Base-by-base conservation (phyloP, 2,113 vertebrate species). In the Hipposideros armiger region DNA sequence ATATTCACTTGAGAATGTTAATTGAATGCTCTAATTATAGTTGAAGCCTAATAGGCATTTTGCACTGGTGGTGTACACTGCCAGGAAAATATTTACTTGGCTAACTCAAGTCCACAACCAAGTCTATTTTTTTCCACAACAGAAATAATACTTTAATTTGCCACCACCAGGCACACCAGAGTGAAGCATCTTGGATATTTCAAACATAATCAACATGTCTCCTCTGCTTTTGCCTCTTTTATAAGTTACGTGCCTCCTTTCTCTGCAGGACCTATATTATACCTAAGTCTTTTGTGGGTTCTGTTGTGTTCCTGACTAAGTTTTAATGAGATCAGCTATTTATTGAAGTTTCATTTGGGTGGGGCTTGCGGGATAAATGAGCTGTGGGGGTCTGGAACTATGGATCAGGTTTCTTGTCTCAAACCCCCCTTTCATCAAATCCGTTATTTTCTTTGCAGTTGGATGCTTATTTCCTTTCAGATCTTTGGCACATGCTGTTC, bases 31-130 rank as follows among this genome's bases (percentile, higher is more conserved):
- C 88, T 97, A 97, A 98, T 97, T 97, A 97, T 76, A 97, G 97
- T 77, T 70, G 72, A 89, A 97, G 96, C 58, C 52, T 97, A 98
- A 98, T 96, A 96, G 96, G 91, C 97, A 96, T 98, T 97, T 98
- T 96, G 95, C 87, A 72, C 91, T 98, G 95, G 90, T 95, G 64
- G 77, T 95, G 91, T 89, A 81, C 64, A 87, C 95, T 90, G 95
- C 97, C 97, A 97, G 96, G 97, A 97, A 97, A 98, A 97, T 98
- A 97, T 98, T 97, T 98, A 97, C 95, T 97, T 97, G 97, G 93
- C 96, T 96, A 95, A 94, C 93, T 97, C 95, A 84, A 95, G 94
- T 84, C 96, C 96, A 95, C 62, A 47, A 97, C 96, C 97, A 96
- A 97, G 96, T 97, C 94, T 97, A 50, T 93, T 94, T 97, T 96